Evolutionary conservation across 2,113 vertebrate species (phyloP), one percentile per base, ranked within the genome.

Genomic region (Poeciliopsis occidentalis): DNA sequence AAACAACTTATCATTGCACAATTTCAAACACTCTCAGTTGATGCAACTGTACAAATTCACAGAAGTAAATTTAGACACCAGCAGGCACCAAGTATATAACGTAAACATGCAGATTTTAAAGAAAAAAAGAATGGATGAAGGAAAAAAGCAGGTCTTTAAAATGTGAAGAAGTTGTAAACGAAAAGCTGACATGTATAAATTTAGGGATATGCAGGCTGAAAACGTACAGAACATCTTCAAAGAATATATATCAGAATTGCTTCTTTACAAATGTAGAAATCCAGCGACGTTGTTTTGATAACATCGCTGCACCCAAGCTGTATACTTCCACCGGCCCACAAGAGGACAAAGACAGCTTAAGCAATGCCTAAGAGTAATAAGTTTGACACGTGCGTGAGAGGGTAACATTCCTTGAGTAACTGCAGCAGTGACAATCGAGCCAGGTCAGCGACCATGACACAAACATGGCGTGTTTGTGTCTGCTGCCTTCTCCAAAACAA

Each of bases 91-190:
- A 67, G 83, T 65, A 80, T 54, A 17, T 13, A 62, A 41, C 44
- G 83, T 79, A 81, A 81, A 86, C 51, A 73, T 6, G 57, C 22
- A 8, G 27, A 54, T 62, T 78, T 74, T 69, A 30, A 78, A 78
- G 66, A n/a, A 65, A 73, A 30, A 80, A 70, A 2, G 0, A 47
- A 17, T 19, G 19, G 44, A 19, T 47, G 17, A 19, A 47, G 15
- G 44, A 19, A 47, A 15, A 47, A 19, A 1, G 17, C 13, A 47
- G 44, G 5, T 19, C 44, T 17, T 47, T 17, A 47, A 47, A 47
- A 17, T 19, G 17, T 47, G 13, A 47, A 47, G 44, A 19, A 47
- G 17, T 17, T 47, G 44, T 19, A 47, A 47, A 17, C 15, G 19
- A 19, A 47, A 47, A 47, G 41, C 15, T 44, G 41, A 17, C 44